Base-by-base conservation (phyloP, 53 echinoderm and acorn worm species). In the Crossaster papposus region DNA sequence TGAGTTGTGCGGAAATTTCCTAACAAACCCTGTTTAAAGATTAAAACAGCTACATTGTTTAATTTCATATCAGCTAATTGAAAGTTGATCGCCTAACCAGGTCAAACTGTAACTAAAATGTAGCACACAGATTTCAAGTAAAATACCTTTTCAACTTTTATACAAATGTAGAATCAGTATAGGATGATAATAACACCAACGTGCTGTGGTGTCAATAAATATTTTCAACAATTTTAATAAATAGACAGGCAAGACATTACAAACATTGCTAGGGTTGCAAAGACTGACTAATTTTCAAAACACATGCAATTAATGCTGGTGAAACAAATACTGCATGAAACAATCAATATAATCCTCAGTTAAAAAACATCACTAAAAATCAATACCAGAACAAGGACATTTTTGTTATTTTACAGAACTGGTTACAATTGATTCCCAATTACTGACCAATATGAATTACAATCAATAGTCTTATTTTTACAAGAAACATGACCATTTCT, bases 181-280 rank as follows among this genome's bases (percentile, higher is more conserved):
- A 10, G 22, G 30, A 30, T 72, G 36, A 65, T 24, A 33, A 36
- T 36, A n/a, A 26, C 20, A 20, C 54, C 63, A 33, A 26, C n/a
- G 24, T 68, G 38, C 26, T 63, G 26, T 68, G 65, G 85, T 23
- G 44, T 85, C 63, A 68, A 83, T 83, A 70, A 65, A 83, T 83
- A 83, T 68, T 65, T 83, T 38, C 38, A 33, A 83, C 38, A 36
- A 14, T 20, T 74, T 71, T 73, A 85, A 85, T 85, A 85, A 85
- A 85, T 85, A 85, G 72, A 52, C 53, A 30, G 73, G 85, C 85
- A 85, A 72, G 85, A 85, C 70, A 73, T 28, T 72, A 72, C 32
- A 82, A 32, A 85, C 73, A 30, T 85, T 0, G 50, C 15, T 54
- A 53, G 29, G 53, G 36, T 1, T 72, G 28, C n/a, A 51, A 52